A percentile compares a stretch with the other conserved stretches of the same genome.
phyloP scores from a whole-genome alignment of 2,797 vertebrate species.

The Myripristis jacobus region DNA sequence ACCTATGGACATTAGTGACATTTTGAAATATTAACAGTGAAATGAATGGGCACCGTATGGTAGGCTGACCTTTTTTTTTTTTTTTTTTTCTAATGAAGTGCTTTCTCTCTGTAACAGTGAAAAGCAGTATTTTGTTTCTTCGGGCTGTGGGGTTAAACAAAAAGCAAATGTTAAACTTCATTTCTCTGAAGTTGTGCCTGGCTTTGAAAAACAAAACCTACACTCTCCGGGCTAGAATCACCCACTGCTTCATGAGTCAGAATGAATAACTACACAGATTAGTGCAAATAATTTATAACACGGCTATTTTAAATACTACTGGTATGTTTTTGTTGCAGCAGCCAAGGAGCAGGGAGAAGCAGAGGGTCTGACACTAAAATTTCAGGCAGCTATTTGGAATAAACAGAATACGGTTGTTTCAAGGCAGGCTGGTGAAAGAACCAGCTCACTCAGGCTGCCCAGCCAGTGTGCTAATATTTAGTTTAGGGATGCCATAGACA shows the following conservation, averaged over 20 bases:
- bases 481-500: conserved; percentile 58
- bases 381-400: conserved; percentile 52
- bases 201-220: conserved; percentile 74
- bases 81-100: conserved; percentile 51
- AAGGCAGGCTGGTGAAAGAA: conserved; percentile 63
- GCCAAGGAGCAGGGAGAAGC: conserved; percentile 47
- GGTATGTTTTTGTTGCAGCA: conserved; percentile 67
- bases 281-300: conserved; percentile 68
- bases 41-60: conserved; percentile 63
- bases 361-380: conserved; percentile 46
- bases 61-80: conserved; percentile 38
- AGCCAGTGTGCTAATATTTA: conserved; percentile 68
- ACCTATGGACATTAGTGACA: conserved; percentile 59
- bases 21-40: conserved; percentile 74
- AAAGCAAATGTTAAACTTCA: conserved; percentile 74
- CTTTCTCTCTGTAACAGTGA: conserved; percentile 49
- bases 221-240: conserved; percentile 53
- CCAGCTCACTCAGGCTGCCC: conserved; percentile 70
- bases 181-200: conserved; percentile 70
- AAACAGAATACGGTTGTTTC: conserved; percentile 60
- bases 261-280: conserved; percentile 71
- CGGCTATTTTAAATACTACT: conserved; percentile 65
- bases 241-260: conserved; percentile 73
- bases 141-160: conserved; percentile 66
- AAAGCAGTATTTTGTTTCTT: conserved; percentile 65